These are phyloP conservation scores for Calvadosia cruxmelitensis DNA, from an alignment of 30 jellyfish, hydroid and myxozoan species.

Conservation along the genomic window DNA sequence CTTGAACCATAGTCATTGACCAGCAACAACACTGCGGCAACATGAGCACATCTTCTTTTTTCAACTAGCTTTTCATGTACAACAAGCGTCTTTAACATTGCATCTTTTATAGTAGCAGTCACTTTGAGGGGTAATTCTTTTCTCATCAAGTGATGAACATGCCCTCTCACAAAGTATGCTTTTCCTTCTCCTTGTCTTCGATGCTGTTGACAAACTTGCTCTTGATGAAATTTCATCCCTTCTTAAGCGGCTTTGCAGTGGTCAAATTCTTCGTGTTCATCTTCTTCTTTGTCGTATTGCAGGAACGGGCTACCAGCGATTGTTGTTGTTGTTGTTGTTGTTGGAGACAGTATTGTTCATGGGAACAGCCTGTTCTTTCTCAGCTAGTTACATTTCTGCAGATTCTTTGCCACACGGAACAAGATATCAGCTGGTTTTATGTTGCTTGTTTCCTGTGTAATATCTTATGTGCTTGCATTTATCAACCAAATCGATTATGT, in stretches of 20 bases:
- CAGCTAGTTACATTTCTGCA: no score
- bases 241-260: background rate
- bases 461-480: no score
- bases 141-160: background rate
- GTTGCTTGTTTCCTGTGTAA: no score
- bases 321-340: no score
- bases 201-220: background rate
- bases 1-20: background rate
- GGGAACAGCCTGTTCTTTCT: no score
- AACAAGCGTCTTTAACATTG: background rate
- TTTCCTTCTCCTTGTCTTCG: background rate
- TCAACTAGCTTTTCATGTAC: background rate
- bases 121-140: background rate
- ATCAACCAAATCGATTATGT: no score
- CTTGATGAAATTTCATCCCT: background rate
- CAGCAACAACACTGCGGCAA: constrained; percentile 31
- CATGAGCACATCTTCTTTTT: constrained; percentile 34
- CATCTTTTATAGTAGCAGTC: background rate
- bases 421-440: no score
- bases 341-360: no score
- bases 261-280: background rate
- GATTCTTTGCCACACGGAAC: no score
- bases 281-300: background rate
- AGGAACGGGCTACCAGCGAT: background rate
- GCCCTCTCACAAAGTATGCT: background rate